Percentiles rank a stretch among this genome's conserved stretches.
Conservation (phyloP, 2,888 invertebrate species). For the Hemicrepidius hirtus region DNA sequence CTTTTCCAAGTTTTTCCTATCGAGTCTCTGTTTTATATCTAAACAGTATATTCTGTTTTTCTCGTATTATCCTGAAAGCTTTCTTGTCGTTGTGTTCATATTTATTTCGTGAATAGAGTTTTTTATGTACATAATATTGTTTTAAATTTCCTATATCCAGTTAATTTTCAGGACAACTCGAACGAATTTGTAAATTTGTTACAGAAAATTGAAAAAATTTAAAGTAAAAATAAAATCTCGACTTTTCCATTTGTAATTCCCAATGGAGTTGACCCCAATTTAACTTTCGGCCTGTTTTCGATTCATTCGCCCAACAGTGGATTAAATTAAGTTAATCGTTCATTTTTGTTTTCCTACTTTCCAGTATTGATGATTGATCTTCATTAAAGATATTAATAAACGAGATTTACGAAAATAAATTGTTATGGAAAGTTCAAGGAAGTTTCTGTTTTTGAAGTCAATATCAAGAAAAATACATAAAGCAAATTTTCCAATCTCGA, state of each 20-base stretch:
- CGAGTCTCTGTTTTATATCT: too few relatives aligned
- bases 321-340: constrained; percentile 16
- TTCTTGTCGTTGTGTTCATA: too few relatives aligned
- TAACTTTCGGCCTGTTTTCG: constrained; percentile 10
- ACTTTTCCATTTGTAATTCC: neutral
- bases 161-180: too few relatives aligned
- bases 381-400: neutral
- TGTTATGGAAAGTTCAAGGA: neutral
- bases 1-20: too few relatives aligned
- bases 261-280: constrained; percentile 20
- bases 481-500: constrained; percentile 49
- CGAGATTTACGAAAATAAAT: neutral
- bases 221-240: neutral
- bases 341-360: neutral
- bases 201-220: too few relatives aligned
- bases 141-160: too few relatives aligned
- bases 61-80: too few relatives aligned
- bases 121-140: too few relatives aligned
- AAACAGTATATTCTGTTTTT: too few relatives aligned
- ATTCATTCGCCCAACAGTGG: constrained; percentile 2
- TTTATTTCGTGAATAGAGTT: too few relatives aligned
- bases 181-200: too few relatives aligned
- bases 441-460: neutral
- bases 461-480: constrained; percentile 44
- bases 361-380: neutral